Evolutionary conservation across 1,140 invertebrate species (phyloP), one percentile per base, ranked within the genome.

Genomic region (Heliconius hewitsoni): DNA sequence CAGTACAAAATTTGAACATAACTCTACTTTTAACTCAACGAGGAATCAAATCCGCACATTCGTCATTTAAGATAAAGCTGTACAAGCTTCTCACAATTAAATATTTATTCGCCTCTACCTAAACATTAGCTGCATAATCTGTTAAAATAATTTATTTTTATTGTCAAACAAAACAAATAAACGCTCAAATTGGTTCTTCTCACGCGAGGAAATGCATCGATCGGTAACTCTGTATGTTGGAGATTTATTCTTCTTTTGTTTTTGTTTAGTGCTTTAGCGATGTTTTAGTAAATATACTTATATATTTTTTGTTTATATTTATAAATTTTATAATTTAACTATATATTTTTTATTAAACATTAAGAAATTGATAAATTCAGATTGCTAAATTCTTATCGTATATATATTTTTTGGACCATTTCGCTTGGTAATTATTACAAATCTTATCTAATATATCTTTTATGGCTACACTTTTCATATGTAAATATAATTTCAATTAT

Each of bases 121-220:
- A 16, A 66, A 66, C 60, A 66, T 66, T 66, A 66, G 60, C 27
- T 30, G 60, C 27, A 30, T 16, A 66, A 66, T 66, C 60, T 66
- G 60, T 66, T 66, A 66, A 66, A 66, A 66, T 30, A 66, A 66
- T 66, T 66, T 66, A 66, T 66, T 66, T 66, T 66, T 66, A 66
- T 66, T 66, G 60, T 66, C 27, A 66, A 66, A 66, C 60, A 66
- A 66, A 66, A 66, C 60, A 66, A 66, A 66, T 66, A 66, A 66
- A 66, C 27, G 27, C 5, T 27, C 27, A 16, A 66, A 66, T 66
- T 66, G 60, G 60, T 66, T 66, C 60, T 66, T 66, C 60, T 66
- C 60, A 66, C 60, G 60, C 60, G 60, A 66, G 60, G 60, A 66
- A 66, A 66, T 66, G 60, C 60, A 66, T 66, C 60, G 60, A 66